phyloP scores from a whole-genome alignment of 1,140 invertebrate species.

The Asbolus verrucosus region DNA sequence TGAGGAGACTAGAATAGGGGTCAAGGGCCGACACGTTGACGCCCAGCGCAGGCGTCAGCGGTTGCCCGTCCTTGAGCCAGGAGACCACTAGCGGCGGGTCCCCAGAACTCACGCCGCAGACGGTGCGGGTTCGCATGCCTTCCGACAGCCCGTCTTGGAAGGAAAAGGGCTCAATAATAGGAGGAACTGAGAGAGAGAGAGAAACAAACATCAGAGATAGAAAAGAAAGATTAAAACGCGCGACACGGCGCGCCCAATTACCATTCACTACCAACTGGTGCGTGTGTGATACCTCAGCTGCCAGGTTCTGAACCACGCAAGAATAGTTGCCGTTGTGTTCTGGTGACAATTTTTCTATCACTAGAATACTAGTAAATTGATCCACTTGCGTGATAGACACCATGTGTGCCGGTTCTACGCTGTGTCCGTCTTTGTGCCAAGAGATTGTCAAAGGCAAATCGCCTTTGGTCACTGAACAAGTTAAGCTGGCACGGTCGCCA shows the following conservation, averaged over 20 bases:
- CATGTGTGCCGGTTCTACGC: constrained; percentile 72
- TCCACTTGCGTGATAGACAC: constrained; percentile 79
- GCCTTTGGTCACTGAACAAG: constrained; percentile 83
- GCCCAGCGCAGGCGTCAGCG: constrained; percentile 72
- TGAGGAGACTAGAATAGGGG: constrained; percentile 80
- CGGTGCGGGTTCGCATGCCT: constrained; percentile 85
- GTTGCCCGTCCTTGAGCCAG: constrained; percentile 83
- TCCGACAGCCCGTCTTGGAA: constrained; percentile 85
- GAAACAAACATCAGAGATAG: constrained; percentile 73
- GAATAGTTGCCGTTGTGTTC: constrained; percentile 84
- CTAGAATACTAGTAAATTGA: constrained; percentile 82
- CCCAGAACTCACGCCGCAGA: constrained; percentile 86
- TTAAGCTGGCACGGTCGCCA: constrained; percentile 80
- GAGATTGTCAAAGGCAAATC: constrained; percentile 80
- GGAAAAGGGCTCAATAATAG: constrained; percentile 86
- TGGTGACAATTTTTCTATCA: constrained; percentile 81
- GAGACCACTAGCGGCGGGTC: constrained; percentile 80
- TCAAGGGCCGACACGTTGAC: constrained; percentile 80
- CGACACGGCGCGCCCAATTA: constrained; percentile 70
- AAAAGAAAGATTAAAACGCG: constrained; percentile 65
- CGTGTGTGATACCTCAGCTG: constrained; percentile 79
- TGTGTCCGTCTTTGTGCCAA: constrained; percentile 81
- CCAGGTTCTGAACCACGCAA: constrained; percentile 78
- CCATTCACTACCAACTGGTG: constrained; percentile 84
- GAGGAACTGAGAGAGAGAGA: constrained; percentile 81